Evolutionary conservation across 2,797 vertebrate genomes (phyloP).

Genomic region (Microtus agrestis): DNA sequence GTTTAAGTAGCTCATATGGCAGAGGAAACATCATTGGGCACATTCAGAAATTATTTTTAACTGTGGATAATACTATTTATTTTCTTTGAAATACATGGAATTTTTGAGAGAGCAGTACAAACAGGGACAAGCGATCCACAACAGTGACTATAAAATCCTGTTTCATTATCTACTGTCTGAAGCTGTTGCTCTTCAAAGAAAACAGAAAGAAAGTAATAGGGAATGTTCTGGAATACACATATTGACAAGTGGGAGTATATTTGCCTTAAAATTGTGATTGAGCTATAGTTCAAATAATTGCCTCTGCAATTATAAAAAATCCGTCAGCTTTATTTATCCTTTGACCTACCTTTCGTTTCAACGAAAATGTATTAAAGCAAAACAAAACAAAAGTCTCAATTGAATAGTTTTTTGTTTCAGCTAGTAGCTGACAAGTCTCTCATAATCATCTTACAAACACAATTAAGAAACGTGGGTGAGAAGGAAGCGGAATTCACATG

Average conservation of each 20-base stretch:
- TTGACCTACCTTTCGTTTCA: constrained; percentile 62
- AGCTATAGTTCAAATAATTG: constrained; percentile 57
- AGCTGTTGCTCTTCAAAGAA: constrained; percentile 12
- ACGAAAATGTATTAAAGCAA: constrained; percentile 27
- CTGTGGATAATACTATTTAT: not conserved
- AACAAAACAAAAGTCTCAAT: constrained; percentile 38
- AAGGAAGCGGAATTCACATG: not conserved
- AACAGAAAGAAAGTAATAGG: constrained; percentile 56
- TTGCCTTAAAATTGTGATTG: constrained; percentile 47
- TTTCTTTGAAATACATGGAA: not conserved
- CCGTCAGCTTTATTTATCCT: constrained; percentile 60
- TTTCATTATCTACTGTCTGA: constrained; percentile 1
- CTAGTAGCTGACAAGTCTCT: constrained; percentile 57
- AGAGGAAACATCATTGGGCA: not conserved
- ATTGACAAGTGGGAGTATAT: constrained; percentile 56
- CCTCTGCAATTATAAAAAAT: constrained; percentile 50
- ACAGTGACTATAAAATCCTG: not conserved
- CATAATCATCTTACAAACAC: constrained; percentile 61
- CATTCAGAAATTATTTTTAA: constrained; percentile 44
- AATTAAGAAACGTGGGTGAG: constrained; percentile 44
- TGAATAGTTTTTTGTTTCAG: constrained; percentile 57
- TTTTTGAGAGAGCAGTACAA: not conserved
- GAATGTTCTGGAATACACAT: not conserved
- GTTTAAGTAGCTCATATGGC: not conserved
- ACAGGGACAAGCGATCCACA: constrained; percentile 3